Evolutionary conservation across 1,140 invertebrate genomes (phyloP).

Genomic region (Dreissena rostriformis): DNA sequence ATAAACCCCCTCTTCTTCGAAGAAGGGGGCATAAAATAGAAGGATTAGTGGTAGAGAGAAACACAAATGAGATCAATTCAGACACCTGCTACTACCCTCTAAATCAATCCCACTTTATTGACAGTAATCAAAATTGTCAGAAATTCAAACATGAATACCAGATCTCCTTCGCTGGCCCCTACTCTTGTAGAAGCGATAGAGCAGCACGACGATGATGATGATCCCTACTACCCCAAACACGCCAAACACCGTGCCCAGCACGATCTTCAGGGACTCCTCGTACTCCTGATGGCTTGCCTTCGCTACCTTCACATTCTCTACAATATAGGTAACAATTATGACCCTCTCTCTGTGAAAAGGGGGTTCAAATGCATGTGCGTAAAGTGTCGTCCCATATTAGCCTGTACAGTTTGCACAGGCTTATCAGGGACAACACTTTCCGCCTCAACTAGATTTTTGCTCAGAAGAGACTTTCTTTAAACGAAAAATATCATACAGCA

Average conservation of each 20-base stretch:
- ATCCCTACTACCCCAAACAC: constrained; percentile 74
- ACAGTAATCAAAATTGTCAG: neutral
- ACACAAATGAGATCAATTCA: neutral
- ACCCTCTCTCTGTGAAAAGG: no score
- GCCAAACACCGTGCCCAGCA: constrained; percentile 75
- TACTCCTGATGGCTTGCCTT: constrained; percentile 65
- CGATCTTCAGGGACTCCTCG: constrained; percentile 73
- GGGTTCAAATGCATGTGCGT: no score
- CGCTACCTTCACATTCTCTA: constrained; percentile 41
- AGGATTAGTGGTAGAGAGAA: neutral
- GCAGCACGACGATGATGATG: constrained; percentile 65
- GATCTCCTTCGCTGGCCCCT: constrained; percentile 30
- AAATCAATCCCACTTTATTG: no score
- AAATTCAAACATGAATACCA: constrained; percentile 21
- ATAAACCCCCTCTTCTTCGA: no score
- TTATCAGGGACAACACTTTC: no score
- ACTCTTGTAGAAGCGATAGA: constrained; percentile 69
- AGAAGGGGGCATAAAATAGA: no score
- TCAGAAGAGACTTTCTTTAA: no score
- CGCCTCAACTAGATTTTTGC: no score
- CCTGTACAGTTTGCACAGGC: no score
- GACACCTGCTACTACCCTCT: no score
- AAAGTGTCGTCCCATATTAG: no score
- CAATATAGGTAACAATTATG: neutral
- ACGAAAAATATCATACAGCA: no score